Percentiles rank a stretch among this genome's conserved stretches.
Evolutionary conservation across 2,113 vertebrate species (phyloP).

Genomic region (Cyprinus carpio): DNA sequence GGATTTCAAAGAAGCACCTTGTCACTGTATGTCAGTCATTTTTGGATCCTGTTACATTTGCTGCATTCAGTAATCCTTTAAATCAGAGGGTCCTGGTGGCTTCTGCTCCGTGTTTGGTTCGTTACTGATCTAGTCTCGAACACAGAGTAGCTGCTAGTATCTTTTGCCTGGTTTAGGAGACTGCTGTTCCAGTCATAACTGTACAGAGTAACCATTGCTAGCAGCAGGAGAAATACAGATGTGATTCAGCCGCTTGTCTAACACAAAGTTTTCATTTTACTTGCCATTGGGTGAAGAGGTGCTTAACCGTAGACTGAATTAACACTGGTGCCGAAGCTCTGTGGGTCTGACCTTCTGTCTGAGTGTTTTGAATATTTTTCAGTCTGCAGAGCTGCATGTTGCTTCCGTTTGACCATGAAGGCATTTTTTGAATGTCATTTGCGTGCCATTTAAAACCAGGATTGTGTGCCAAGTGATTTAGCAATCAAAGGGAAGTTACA

Average conservation of each 20-base stretch:
- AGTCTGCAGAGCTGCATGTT: constrained; percentile 41
- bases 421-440: constrained; percentile 2
- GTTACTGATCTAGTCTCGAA: constrained; percentile 36
- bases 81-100: constrained; percentile 45
- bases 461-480: constrained; percentile 23
- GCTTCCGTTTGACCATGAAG: constrained; percentile 22
- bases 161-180: constrained; percentile 65
- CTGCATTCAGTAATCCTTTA: constrained; percentile 36
- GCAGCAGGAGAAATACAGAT: constrained; percentile 30
- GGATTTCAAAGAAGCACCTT: constrained; percentile 63
- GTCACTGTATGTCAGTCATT: constrained; percentile 62
- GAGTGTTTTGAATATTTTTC: constrained; percentile 16
- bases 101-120: constrained; percentile 48
- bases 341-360: constrained; percentile 35
- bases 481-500: constrained; percentile 40
- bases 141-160: constrained; percentile 68
- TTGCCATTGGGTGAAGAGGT: constrained; percentile 42
- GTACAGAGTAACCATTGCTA: constrained; percentile 26
- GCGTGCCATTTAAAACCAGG: background rate
- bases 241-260: constrained; percentile 35
- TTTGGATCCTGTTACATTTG: constrained; percentile 36
- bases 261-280: constrained; percentile 16
- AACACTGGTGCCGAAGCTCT: constrained; percentile 52
- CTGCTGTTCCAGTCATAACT: constrained; percentile 57
- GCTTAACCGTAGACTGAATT: constrained; percentile 41